phyloP scores from a whole-genome alignment of 92 coral and sea anemone genomes.

The Porites evermanni region DNA sequence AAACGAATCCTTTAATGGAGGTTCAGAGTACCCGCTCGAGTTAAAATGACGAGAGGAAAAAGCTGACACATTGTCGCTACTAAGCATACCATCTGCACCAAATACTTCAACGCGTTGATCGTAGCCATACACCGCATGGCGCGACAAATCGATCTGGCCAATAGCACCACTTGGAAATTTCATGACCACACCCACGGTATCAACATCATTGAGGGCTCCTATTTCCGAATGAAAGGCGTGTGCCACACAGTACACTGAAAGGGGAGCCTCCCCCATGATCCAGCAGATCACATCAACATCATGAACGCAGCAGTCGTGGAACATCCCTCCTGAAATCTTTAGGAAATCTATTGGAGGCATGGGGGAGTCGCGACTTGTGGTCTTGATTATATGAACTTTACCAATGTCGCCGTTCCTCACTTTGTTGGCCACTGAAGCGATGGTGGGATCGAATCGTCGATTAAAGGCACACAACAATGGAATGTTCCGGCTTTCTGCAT shows the following conservation, averaged over 20 bases:
- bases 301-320: conserved; percentile 90
- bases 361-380: conserved; percentile 92
- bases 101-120: conserved; percentile 94
- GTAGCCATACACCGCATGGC: conserved; percentile 83
- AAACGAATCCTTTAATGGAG: conserved; percentile 57
- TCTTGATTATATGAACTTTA: conserved; percentile 71
- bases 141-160: conserved; percentile 85
- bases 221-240: conserved; percentile 76
- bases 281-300: conserved; percentile 83
- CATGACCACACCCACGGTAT: conserved; percentile 80
- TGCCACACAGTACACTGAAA: conserved; percentile 80
- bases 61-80: conserved; percentile 65
- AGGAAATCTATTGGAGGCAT: conserved; percentile 70
- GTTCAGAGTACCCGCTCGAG: conserved; percentile 36
- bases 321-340: conserved; percentile 82
- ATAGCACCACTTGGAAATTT: conserved; percentile 93
- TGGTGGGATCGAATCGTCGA: conserved; percentile 94
- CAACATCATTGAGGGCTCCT: conserved; percentile 79
- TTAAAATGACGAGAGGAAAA: conserved; percentile 45
- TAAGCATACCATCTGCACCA: conserved; percentile 89
- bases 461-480: conserved; percentile 88
- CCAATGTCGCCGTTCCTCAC: conserved; percentile 78
- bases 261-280: conserved; percentile 84
- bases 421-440: conserved; percentile 46
- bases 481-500: conserved; percentile 66